Base-by-base conservation (phyloP, 2,113 vertebrate genomes). In the Cercocebus atys region DNA sequence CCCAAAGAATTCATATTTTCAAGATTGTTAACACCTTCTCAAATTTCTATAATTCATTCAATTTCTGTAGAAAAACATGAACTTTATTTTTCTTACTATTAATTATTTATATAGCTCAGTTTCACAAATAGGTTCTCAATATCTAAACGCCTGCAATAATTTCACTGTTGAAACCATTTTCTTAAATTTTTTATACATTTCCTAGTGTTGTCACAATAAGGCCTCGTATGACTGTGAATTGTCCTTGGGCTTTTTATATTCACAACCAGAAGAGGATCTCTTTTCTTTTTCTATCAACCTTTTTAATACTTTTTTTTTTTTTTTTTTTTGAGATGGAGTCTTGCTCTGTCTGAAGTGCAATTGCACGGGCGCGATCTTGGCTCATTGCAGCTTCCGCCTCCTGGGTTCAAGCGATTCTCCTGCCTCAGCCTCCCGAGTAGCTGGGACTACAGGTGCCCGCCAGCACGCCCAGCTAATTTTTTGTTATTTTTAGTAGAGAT, bases 41-140 rank as follows among this genome's bases (percentile, higher is more conserved):
- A 90, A 95, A 94, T 90, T 90, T 98, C 30, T 16, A 88, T 92
- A 97, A 97, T 97, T 86, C 97, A 98, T 96, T 87, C 79, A 83
- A 98, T 97, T 61, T 95, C 61, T 50, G 0, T 94, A 93, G 84
- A 88, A 98, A 98, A 95, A 98, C 93, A 93, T 94, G 59, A 96
- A 68, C 61, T 98, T 84, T 98, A 61, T 87, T 98, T 59, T n/a
- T 98, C 66, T 95, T 94, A 59, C 92, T 64, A 38, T 95, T 95
- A 96, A 95, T 95, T 97, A 98, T 97, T 97, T 95, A 97, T 96
- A 78, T 83, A 95, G 61, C 59, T 94, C 83, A 79, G 45, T 83
- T 88, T 97, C 91, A 96, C 82, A 96, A 92, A 96, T 86, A 92
- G 59, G 78, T 86, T 93, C 72, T 96, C 57, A 61, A 38, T 81